Evolutionary conservation across 2,888 invertebrate genomes (phyloP), one percentile per base, ranked within the genome.

Genomic region (Spodoptera picta): DNA sequence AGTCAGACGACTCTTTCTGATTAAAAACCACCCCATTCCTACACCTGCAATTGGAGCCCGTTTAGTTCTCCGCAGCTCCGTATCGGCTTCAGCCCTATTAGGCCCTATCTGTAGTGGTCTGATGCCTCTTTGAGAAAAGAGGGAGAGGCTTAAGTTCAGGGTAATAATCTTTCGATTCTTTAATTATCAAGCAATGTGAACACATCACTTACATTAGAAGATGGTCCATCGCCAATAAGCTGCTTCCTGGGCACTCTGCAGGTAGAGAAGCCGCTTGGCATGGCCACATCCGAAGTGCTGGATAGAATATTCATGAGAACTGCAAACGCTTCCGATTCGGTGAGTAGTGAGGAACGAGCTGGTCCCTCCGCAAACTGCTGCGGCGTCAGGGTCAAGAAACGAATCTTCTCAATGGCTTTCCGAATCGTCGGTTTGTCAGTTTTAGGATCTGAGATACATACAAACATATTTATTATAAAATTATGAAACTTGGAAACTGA

Each of bases 311-410:
- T 97, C 96, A 98, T 97, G 1, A 98, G 93, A 61, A 98, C 96
- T 0, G 97, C 96, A 83, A 97, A 96, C 12, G 97, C 96, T 85
- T 98, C 98, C 1, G 97, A 95, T 87, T 97, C 96, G 0, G 96
- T 95, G 31, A 98, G 93, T 9, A 98, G 90, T n/a, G 95, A 92
- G 12, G 97, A 97, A 54, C 96, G 95, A 0, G 97, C 97, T 0
- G 98, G 97, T 0, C 97, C 97, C 81, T 97, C 97, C 0, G 98
- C 97, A 87, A 98, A 98, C 91, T 98, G 97, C 85, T 97, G 96
- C 0, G 98, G 97, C 0, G 96, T 96, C 75, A 98, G 91, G 0
- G 97, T 97, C 11, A 98, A 94, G 90, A 98, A 98, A 27, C 98
- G 95, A 66, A 98, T 96, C 90, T 97, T 97, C 83, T 96, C 96